phyloP scores from a whole-genome alignment of 2,113 vertebrate genomes.

The Ceyx margarethae region DNA sequence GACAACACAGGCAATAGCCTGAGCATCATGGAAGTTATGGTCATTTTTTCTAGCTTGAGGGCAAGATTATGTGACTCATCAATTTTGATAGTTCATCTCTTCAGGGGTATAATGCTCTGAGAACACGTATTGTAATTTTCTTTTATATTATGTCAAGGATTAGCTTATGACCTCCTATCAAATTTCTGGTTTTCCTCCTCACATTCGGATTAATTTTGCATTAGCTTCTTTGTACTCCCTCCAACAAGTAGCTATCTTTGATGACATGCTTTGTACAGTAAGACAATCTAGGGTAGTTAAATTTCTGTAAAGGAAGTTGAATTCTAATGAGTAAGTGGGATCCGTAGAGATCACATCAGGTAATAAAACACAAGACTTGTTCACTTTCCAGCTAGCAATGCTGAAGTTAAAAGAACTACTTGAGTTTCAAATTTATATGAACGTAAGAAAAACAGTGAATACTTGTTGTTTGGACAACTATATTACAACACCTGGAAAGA shows the following conservation, averaged over 20 bases:
- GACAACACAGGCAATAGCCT: background rate
- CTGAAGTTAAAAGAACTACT: background rate
- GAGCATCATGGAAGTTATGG: background rate
- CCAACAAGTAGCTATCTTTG: background rate
- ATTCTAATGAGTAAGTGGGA: background rate
- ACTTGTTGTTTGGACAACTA: background rate
- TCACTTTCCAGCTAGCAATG: background rate
- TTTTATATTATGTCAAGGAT: background rate
- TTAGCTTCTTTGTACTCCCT: background rate
- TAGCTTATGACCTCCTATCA: background rate
- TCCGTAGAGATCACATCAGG: background rate
- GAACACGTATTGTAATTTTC: background rate
- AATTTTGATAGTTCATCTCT: background rate
- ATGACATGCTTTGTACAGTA: background rate
- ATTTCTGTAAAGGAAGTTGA: background rate
- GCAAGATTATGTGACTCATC: background rate
- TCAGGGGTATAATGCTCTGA: background rate
- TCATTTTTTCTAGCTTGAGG: background rate
- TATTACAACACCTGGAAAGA: background rate
- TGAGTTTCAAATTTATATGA: background rate
- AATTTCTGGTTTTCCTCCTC: background rate
- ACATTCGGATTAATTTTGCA: background rate
- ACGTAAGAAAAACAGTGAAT: background rate
- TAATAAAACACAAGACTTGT: background rate
- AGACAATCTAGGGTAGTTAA: background rate